Percentiles rank a stretch among this genome's conserved stretches.
Conservation (phyloP, 2,113 vertebrate species). For the Uria aalge region DNA sequence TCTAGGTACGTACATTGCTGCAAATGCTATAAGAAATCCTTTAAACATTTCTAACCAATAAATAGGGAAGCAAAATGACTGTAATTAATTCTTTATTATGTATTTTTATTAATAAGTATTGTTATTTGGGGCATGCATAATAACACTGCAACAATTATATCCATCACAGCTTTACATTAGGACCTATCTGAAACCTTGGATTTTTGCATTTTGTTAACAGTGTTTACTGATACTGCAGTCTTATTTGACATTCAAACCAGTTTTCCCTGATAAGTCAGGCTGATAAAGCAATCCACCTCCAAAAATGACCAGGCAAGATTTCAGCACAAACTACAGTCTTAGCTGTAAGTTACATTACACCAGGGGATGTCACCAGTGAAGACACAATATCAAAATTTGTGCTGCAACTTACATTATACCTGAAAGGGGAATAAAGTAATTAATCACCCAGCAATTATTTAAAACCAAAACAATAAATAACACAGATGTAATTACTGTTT, state of each 20-base stretch:
- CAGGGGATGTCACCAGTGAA: not conserved
- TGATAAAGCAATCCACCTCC: not conserved
- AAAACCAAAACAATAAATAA: not conserved
- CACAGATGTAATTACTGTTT: not conserved
- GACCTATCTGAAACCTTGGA: slow-evolving; percentile 24
- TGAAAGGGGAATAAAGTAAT: not conserved
- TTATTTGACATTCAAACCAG: not conserved
- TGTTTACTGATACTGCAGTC: not conserved
- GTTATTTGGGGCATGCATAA: slow-evolving; percentile 62
- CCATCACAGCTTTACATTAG: slow-evolving; percentile 49
- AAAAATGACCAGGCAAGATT: not conserved
- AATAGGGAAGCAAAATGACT: slow-evolving; percentile 31
- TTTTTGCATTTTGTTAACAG: slow-evolving; percentile 15
- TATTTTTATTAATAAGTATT: slow-evolving; percentile 37
- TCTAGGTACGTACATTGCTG: not conserved
- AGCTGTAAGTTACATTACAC: not conserved
- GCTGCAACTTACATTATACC: not conserved
- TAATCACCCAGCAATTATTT: not conserved
- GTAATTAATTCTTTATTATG: slow-evolving; percentile 53
- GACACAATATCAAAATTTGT: not conserved
- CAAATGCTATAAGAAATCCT: not conserved
- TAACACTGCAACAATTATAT: slow-evolving; percentile 58
- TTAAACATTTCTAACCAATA: slow-evolving; percentile 6
- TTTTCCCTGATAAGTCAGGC: not conserved
- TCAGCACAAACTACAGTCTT: slow-evolving; percentile 3